Conservation (phyloP, 2,113 vertebrate genomes). For the Gallinago media region DNA sequence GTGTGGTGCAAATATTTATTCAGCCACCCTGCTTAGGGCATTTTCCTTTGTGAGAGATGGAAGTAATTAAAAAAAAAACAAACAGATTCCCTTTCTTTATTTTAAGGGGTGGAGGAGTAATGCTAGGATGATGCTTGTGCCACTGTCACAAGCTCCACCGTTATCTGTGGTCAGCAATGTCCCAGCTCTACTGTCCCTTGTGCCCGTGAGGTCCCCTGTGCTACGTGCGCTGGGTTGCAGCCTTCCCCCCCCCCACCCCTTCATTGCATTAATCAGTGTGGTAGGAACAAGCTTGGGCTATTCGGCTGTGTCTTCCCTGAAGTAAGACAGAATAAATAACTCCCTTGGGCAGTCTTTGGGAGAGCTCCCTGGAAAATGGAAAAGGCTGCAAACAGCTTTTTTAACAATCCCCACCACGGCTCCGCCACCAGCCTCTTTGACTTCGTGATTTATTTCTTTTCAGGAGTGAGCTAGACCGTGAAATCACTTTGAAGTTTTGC, state of each 20-base stretch:
- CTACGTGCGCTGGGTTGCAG: not conserved
- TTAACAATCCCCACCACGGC: not conserved
- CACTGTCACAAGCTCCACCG: accelerated
- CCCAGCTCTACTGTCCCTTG: not conserved
- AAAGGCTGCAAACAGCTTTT: slow-evolving; percentile 38
- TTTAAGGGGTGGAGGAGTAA: not conserved
- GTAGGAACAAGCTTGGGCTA: not conserved
- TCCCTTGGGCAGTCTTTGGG: slow-evolving; percentile 21
- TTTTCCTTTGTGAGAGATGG: not conserved
- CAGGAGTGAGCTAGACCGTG: slow-evolving; percentile 55
- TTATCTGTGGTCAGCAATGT: not conserved
- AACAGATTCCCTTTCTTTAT: not conserved
- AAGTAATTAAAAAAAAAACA: not conserved
- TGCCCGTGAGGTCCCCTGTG: not conserved
- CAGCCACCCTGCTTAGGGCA: not conserved
- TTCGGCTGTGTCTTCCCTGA: not conserved
- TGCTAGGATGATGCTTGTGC: not conserved
- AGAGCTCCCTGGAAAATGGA: slow-evolving; percentile 34
- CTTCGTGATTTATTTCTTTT: slow-evolving; percentile 60
- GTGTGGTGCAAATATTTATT: not conserved
- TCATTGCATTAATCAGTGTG: not conserved
- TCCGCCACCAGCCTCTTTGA: slow-evolving; percentile 28
- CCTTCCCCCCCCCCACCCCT: not conserved
- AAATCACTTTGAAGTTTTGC: slow-evolving; percentile 70
- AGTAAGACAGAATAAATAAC: slow-evolving; percentile 19